A percentile compares a stretch with the other conserved stretches of the same genome.
phyloP scores from a whole-genome alignment of 2,888 invertebrate genomes.

The Yponomeuta sedellus region DNA sequence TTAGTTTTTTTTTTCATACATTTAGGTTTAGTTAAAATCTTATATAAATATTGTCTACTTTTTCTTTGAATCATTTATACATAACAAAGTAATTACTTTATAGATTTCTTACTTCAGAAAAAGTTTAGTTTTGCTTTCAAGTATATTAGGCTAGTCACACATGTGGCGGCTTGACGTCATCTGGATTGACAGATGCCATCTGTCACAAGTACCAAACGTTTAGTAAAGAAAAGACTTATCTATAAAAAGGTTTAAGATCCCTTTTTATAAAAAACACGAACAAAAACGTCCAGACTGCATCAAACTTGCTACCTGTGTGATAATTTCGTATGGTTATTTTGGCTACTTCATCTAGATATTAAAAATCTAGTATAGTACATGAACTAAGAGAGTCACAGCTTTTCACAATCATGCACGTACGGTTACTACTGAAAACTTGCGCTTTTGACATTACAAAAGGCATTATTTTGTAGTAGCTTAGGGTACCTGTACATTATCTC shows the following conservation, averaged over 20 bases:
- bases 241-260: too few species aligned
- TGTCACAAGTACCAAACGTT: too few species aligned
- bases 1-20: constrained; percentile 30
- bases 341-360: not conserved
- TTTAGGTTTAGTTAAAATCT: constrained; percentile 29
- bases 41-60: constrained; percentile 66
- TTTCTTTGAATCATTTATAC: constrained; percentile 23
- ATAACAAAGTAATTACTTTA: constrained; percentile 10
- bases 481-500: not conserved
- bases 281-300: not conserved
- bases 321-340: not conserved
- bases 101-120: not conserved
- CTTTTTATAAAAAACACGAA: too few species aligned
- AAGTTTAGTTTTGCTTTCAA: constrained; percentile 17
- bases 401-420: constrained; percentile 22
- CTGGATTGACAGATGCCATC: too few species aligned
- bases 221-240: too few species aligned
- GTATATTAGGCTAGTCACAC: constrained; percentile 16
- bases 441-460: not conserved
- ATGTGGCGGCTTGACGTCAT: not conserved
- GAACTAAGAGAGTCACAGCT: constrained; percentile 14
- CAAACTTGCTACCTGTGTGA: not conserved
- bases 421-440: not conserved
- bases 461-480: not conserved
- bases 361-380: constrained; percentile 9